A percentile compares a stretch with the other conserved stretches of the same genome.
Evolutionary conservation across 2,888 invertebrate species (phyloP).

Genomic region (Diogma glabrata): DNA sequence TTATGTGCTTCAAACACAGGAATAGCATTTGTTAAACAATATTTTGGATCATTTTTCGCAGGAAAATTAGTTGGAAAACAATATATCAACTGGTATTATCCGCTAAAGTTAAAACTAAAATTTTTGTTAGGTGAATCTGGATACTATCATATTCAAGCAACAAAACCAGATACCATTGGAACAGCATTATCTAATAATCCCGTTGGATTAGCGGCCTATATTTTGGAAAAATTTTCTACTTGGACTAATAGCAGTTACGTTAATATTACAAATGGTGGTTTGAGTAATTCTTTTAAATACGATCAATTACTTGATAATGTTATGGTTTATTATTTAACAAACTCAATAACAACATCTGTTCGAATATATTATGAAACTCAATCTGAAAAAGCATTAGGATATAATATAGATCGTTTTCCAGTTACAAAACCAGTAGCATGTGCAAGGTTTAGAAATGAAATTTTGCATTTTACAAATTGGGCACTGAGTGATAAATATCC

Average conservation of each 20-base stretch:
- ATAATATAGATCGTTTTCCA: conserved; percentile 31
- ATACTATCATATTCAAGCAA: conserved; percentile 61
- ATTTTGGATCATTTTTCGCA: conserved; percentile 41
- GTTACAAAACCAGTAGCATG: conserved; percentile 27
- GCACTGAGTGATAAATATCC: conserved; percentile 25
- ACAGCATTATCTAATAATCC: conserved; percentile 62
- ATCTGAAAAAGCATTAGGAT: conserved; percentile 24
- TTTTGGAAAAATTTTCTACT: conserved; percentile 71
- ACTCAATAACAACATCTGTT: conserved; percentile 60
- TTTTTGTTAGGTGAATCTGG: conserved; percentile 34
- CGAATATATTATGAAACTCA: conserved; percentile 60
- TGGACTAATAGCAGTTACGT: conserved; percentile 50
- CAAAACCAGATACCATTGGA: conserved; percentile 74
- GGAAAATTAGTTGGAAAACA: conserved; percentile 40
- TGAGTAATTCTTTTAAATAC: conserved; percentile 48
- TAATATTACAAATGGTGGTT: conserved; percentile 49
- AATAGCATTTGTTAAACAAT: conserved; percentile 25
- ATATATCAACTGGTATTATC: conserved; percentile 30
- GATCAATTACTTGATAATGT: conserved; percentile 68
- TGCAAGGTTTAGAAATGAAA: conserved; percentile 29
- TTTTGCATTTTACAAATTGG: conserved; percentile 22
- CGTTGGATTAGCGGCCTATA: conserved; percentile 66
- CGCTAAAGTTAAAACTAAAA: conserved; percentile 23
- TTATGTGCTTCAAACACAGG: conserved; percentile 36
- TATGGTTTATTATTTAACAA: conserved; percentile 72